Evolutionary conservation across 2,113 vertebrate genomes (phyloP).

Genomic region (Perccottus glenii): DNA sequence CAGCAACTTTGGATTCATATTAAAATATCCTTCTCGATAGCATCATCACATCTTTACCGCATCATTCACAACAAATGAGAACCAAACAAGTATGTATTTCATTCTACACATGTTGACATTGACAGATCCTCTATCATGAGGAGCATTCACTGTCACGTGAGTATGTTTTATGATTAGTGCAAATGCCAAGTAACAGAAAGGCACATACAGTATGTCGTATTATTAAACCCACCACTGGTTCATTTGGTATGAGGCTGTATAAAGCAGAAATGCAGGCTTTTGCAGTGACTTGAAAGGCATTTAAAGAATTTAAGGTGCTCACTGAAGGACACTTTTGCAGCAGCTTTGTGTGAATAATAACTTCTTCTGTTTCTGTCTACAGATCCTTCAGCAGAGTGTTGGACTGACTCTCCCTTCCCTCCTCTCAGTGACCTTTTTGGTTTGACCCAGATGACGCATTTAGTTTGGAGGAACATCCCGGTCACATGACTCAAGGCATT

Average conservation of each 20-base stretch:
- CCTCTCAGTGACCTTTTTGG: slow-evolving; percentile 73
- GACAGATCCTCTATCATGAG: slow-evolving; percentile 35
- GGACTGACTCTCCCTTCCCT: slow-evolving; percentile 49
- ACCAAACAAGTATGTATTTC: not conserved
- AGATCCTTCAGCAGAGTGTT: slow-evolving; percentile 58
- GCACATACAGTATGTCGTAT: slow-evolving; percentile 65
- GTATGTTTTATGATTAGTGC: slow-evolving; percentile 59
- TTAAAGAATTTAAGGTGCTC: slow-evolving; percentile 56
- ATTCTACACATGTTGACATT: slow-evolving; percentile 38
- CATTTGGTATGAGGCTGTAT: slow-evolving; percentile 38
- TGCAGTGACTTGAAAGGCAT: slow-evolving; percentile 42
- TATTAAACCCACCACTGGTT: slow-evolving; percentile 18
- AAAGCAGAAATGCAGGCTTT: slow-evolving; percentile 42
- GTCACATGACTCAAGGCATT: slow-evolving; percentile 74
- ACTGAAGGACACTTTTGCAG: slow-evolving; percentile 67
- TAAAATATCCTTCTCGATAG: slow-evolving; percentile 58
- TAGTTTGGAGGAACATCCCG: slow-evolving; percentile 77
- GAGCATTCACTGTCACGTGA: slow-evolving; percentile 48
- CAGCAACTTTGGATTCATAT: slow-evolving; percentile 42
- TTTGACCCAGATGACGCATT: slow-evolving; percentile 78
- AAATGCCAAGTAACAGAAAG: slow-evolving; percentile 71
- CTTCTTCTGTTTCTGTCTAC: slow-evolving; percentile 18
- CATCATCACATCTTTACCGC: slow-evolving; percentile 54
- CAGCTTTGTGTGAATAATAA: slow-evolving; percentile 51
- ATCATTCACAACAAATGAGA: slow-evolving; percentile 45